Conservation (phyloP, 2,888 invertebrate species). For the Orthosia cruda region DNA sequence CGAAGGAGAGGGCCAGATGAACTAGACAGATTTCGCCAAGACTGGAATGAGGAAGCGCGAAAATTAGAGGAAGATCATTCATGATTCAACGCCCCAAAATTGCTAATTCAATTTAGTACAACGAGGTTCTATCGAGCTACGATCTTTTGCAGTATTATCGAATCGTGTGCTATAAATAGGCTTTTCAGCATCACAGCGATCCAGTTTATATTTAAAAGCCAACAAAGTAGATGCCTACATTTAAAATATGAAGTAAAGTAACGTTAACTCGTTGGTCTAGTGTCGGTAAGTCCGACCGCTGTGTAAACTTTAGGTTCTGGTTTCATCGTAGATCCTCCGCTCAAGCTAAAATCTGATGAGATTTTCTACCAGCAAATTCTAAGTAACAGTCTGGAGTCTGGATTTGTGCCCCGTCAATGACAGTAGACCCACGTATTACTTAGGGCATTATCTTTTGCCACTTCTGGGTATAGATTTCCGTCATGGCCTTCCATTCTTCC, state of each 20-base stretch:
- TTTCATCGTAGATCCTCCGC: not conserved
- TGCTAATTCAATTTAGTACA: not conserved
- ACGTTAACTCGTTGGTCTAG: slow-evolving; percentile 15
- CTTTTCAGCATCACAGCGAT: slow-evolving; percentile 35
- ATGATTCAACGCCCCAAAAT: not conserved
- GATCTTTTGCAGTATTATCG: not conserved
- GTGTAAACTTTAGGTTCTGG: not conserved
- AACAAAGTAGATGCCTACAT: slow-evolving; percentile 7
- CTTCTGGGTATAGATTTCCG: too few relatives aligned
- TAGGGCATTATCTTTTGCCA: too few relatives aligned
- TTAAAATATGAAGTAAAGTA: slow-evolving; percentile 25
- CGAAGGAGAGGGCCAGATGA: not conserved
- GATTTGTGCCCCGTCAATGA: too few relatives aligned
- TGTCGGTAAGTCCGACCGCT: too few relatives aligned
- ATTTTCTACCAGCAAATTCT: not conserved
- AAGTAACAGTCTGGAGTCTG: not conserved
- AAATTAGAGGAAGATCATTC: too few relatives aligned
- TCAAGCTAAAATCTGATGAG: not conserved
- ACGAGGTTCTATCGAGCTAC: too few relatives aligned
- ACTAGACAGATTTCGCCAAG: not conserved
- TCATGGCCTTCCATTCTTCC: too few relatives aligned
- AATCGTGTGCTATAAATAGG: slow-evolving; percentile 30
- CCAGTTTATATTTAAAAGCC: slow-evolving; percentile 48
- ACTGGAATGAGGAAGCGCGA: not conserved
- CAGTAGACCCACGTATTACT: too few relatives aligned